These are phyloP conservation scores for Rhorus exstirpatorius DNA, from an alignment of 2,888 invertebrate species.

Conservation along the genomic window DNA sequence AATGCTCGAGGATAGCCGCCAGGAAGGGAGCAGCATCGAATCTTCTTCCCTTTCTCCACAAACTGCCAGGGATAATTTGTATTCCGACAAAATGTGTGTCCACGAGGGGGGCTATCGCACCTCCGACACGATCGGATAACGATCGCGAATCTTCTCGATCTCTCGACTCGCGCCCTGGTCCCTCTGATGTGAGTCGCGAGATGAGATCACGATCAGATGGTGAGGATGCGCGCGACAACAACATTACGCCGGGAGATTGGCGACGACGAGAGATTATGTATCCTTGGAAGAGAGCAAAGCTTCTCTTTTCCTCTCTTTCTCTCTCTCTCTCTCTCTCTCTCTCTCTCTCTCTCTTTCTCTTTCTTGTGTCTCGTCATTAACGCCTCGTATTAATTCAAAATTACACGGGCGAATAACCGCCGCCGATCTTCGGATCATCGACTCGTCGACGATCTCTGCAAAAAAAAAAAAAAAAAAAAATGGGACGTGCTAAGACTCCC, in stretches of 20 bases:
- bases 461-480: background rate
- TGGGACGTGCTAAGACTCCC: conserved; percentile 12
- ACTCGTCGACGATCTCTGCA: conserved; percentile 19
- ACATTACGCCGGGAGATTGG: conserved; percentile 30
- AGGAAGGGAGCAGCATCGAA: conserved; percentile 17
- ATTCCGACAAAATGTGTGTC: conserved; percentile 68
- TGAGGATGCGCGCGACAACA: conserved; percentile 43
- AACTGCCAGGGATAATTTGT: conserved; percentile 62
- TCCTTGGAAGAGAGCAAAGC: conserved; percentile 7
- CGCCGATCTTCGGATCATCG: conserved; percentile 47
- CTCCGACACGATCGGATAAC: conserved; percentile 71
- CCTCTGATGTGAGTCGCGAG: conserved; percentile 33
- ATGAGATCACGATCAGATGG: conserved; percentile 56
- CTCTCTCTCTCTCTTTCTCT: background rate
- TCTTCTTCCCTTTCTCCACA: conserved; percentile 29
- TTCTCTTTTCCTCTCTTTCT: background rate
- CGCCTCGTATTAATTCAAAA: conserved; percentile 70
- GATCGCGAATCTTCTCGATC: conserved; percentile 68
- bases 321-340: no score
- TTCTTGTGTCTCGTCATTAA: conserved; percentile 47
- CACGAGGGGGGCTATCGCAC: conserved; percentile 54
- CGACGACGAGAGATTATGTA: conserved; percentile 25
- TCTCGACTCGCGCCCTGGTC: conserved; percentile 52
- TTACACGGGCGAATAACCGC: conserved; percentile 60
- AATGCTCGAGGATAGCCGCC: conserved; percentile 22